Evolutionary conservation across 2,888 invertebrate genomes (phyloP), one percentile per base, ranked within the genome.

Genomic region (Thyatira batis): DNA sequence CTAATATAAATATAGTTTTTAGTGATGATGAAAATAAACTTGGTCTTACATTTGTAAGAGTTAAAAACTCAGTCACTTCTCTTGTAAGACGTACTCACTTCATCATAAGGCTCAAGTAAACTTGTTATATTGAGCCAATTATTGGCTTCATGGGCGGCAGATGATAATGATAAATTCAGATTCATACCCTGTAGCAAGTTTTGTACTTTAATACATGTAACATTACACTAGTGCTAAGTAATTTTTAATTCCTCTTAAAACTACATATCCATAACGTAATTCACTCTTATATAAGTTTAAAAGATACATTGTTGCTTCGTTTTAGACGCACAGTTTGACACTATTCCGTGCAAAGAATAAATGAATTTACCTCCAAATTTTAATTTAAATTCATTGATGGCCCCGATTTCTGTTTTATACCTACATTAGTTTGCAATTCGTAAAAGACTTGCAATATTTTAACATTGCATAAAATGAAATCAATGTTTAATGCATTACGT

Each of bases 321-420:
- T 63, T 70, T 65, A 61, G 60, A 63, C 55, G 51, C 56, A 58
- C 62, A 21, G 28, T 53, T 50, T 50, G 66, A 62, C 72, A 66
- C 57, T 48, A 54, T 63, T 73, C 54, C 74, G 65, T 59, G 70
- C 50, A 44, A 52, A 62, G 65, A 71, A 67, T 73, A 66, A 57
- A 53, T 59, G 46, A 51, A 55, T 0, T 27, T 9, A 8, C 48
- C 2, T 27, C 4, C 9, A 55, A 57, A 56, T 56, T 61, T 54
- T 62, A 66, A 62, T 52, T 58, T 28, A 44, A 39, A 30, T 58
- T 57, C 50, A 52, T 28, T 52, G 55, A 60, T 61, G 64, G 51
- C 57, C 45, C 45, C 57, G 56, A 49, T 60, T 23, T 57, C 54
- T 53, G 48, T 17, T 55, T 59, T 48, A 53, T 33, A 49, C 53